A percentile compares a stretch with the other conserved stretches of the same genome.
phyloP scores from a whole-genome alignment of 2,888 invertebrate genomes.

The Polyploca ridens region DNA sequence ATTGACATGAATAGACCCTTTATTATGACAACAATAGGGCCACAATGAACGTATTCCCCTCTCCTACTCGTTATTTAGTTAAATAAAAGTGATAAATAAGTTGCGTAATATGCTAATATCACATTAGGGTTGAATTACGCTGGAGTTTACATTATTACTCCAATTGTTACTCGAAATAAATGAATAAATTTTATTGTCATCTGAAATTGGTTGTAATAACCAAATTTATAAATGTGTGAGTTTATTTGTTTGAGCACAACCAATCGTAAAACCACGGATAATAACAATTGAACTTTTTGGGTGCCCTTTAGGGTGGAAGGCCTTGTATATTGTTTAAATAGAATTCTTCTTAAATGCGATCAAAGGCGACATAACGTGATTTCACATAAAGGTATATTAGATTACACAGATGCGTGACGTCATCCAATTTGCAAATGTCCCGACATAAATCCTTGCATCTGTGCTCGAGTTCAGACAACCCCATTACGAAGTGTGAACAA shows the following conservation, averaged over 20 bases:
- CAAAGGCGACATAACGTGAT: neutral
- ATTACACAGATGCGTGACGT: neutral
- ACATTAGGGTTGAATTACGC: neutral
- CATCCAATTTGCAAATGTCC: neutral
- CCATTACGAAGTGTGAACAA: slow-evolving; percentile 2
- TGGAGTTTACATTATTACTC: neutral
- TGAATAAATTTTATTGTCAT: neutral
- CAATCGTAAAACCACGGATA: neutral
- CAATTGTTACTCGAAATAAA: too few species aligned
- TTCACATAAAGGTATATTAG: neutral
- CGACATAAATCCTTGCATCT: slow-evolving; percentile 1
- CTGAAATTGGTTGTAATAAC: neutral
- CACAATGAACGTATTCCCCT: neutral
- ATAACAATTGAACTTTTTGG: too few species aligned
- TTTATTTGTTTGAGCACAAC: too few species aligned
- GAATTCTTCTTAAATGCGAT: neutral
- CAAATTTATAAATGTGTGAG: neutral
- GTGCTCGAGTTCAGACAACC: slow-evolving; percentile 1
- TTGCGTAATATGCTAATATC: neutral
- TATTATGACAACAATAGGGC: neutral
- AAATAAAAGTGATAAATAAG: slow-evolving; percentile 2
- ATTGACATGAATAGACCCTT: neutral
- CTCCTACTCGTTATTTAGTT: slow-evolving; percentile 5
- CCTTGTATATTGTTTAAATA: too few species aligned
- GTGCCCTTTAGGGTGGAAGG: too few species aligned